Conservation (phyloP, 2,888 invertebrate genomes). For the Pharmacophagus antenor region DNA sequence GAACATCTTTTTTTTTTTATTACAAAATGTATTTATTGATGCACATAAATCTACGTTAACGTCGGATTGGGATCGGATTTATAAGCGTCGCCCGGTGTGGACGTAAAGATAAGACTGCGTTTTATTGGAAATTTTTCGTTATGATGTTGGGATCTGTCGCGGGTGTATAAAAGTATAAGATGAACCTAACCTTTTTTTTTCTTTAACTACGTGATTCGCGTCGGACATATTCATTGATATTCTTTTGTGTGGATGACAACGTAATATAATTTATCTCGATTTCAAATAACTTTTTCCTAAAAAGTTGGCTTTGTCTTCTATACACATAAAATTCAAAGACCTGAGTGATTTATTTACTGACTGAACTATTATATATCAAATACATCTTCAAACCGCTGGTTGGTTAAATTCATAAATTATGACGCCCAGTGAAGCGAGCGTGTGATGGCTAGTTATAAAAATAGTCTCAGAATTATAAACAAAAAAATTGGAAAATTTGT, state of each 20-base stretch:
- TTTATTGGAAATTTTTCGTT: slow-evolving; percentile 27
- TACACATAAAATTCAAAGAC: too few relatives aligned
- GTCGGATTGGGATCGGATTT: slow-evolving; percentile 23
- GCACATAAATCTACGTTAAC: slow-evolving; percentile 18
- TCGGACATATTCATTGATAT: neutral
- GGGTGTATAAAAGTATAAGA: slow-evolving; percentile 12
- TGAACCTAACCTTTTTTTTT: slow-evolving; percentile 2
- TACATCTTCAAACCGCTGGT: too few relatives aligned
- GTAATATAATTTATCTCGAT: neutral
- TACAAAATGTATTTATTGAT: neutral
- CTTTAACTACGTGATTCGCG: neutral
- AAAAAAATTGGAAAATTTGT: neutral
- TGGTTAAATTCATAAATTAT: too few relatives aligned
- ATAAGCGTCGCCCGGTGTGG: slow-evolving; percentile 23
- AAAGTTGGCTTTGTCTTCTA: neutral
- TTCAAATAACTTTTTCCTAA: neutral
- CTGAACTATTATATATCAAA: too few relatives aligned
- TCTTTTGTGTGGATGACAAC: neutral
- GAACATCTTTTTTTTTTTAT: neutral
- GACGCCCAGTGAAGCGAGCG: too few relatives aligned
- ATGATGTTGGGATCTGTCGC: slow-evolving; percentile 5
- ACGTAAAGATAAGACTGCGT: slow-evolving; percentile 21
- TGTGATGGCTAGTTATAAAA: too few relatives aligned
- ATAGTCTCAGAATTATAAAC: too few relatives aligned
- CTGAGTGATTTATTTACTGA: too few relatives aligned